phyloP scores from a whole-genome alignment of 2,888 invertebrate genomes.

The Prosopocoilus inquinatus region DNA sequence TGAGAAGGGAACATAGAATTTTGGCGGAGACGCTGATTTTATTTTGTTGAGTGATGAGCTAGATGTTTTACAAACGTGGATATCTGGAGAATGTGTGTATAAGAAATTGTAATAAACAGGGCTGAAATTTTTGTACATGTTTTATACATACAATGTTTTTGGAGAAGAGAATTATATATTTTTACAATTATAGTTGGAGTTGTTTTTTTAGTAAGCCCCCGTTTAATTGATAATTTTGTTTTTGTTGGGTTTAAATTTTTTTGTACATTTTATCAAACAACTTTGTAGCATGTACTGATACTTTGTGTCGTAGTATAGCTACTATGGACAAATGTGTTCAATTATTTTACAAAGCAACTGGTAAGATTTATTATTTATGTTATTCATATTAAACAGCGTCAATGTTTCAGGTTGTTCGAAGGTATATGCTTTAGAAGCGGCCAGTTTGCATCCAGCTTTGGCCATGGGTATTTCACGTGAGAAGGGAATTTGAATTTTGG shows the following conservation, averaged over 20 bases:
- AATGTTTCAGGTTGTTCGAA: conserved; percentile 67
- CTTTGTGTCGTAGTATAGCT: conserved; percentile 89
- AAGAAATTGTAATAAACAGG: conserved; percentile 23
- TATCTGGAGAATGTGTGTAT: conserved; percentile 80
- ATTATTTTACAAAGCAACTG: conserved; percentile 75
- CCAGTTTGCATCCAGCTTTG: conserved; percentile 88
- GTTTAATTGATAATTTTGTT: too few relatives aligned
- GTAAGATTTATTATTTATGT: conserved; percentile 50
- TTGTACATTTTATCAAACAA: too few relatives aligned
- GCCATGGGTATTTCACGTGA: conserved; percentile 70
- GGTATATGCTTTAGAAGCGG: conserved; percentile 88
- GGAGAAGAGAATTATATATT: too few relatives aligned
- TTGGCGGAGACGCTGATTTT: conserved; percentile 93
- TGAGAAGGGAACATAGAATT: conserved; percentile 82
- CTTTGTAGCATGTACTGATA: conserved; percentile 85
- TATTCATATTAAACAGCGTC: background rate
- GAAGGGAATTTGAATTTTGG: conserved; percentile 88
- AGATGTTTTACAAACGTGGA: conserved; percentile 82
- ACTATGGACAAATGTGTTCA: conserved; percentile 82
- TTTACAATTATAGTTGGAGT: too few relatives aligned
- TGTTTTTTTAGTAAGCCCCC: too few relatives aligned
- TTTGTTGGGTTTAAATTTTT: too few relatives aligned
- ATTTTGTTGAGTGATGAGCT: conserved; percentile 75
- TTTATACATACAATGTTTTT: too few relatives aligned
- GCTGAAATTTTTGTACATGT: too few relatives aligned